Conservation (phyloP, 2,888 invertebrate genomes). For the Incurvaria masculella region DNA sequence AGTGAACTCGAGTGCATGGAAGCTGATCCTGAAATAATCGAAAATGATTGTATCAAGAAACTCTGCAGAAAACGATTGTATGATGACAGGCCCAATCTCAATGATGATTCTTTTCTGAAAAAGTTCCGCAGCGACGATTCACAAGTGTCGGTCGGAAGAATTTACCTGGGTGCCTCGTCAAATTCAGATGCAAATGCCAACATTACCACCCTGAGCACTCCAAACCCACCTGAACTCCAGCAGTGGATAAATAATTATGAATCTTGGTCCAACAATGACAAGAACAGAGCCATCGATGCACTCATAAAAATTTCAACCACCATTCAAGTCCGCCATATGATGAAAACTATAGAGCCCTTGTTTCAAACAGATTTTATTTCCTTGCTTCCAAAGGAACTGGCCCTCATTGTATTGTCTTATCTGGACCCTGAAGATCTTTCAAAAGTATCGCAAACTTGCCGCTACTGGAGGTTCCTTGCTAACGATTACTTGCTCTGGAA, state of each 20-base stretch:
- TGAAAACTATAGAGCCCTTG: constrained; percentile 90
- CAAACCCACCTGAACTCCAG: not conserved
- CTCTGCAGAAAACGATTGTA: too few relatives aligned
- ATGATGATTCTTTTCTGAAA: too few relatives aligned
- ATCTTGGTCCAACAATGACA: constrained; percentile 73
- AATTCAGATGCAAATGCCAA: too few relatives aligned
- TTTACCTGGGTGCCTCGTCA: too few relatives aligned
- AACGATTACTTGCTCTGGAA: constrained; percentile 90
- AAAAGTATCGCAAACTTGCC: constrained; percentile 82
- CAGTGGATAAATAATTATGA: not conserved
- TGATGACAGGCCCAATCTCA: too few relatives aligned
- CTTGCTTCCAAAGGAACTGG: constrained; percentile 81
- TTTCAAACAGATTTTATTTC: constrained; percentile 92
- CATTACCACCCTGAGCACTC: too few relatives aligned
- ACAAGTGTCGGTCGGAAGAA: too few relatives aligned
- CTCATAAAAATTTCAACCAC: constrained; percentile 78
- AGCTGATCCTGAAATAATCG: too few relatives aligned
- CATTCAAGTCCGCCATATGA: constrained; percentile 84
- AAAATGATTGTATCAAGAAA: too few relatives aligned
- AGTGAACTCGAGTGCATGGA: too few relatives aligned
- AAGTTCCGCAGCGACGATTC: too few relatives aligned
- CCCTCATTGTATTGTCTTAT: constrained; percentile 79
- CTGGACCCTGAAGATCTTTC: constrained; percentile 78
- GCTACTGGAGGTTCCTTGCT: constrained; percentile 80
- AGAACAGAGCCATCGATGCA: constrained; percentile 75